These are phyloP conservation scores for Eutrigla gurnardus DNA, from an alignment of 2,797 vertebrate genomes.

Conservation along the genomic window DNA sequence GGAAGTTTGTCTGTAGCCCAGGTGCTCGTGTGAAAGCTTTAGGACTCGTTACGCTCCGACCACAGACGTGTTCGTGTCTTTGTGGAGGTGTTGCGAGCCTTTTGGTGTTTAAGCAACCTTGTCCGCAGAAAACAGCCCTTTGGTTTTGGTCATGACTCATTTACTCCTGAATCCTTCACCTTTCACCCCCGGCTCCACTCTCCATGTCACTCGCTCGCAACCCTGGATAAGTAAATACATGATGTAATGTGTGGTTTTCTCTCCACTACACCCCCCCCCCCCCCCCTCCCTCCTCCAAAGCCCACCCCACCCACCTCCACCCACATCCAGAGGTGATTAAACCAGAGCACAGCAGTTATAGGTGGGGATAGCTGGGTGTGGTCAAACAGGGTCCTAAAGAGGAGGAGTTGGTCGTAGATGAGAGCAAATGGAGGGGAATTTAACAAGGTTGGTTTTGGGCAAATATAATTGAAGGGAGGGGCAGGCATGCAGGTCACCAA, in stretches of 20 bases:
- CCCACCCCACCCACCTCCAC: conserved; percentile 42
- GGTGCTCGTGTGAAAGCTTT: conserved; percentile 46
- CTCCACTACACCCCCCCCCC: conserved; percentile 10
- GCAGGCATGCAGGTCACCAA: conserved; percentile 40
- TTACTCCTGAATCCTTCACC: conserved; percentile 83
- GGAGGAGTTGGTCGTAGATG: conserved; percentile 32
- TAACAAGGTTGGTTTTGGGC: conserved; percentile 45
- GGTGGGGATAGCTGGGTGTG: conserved; percentile 62
- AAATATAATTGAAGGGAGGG: conserved; percentile 44
- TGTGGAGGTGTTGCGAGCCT: conserved; percentile 48
- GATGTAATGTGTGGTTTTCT: conserved; percentile 80
- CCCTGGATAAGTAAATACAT: conserved; percentile 81
- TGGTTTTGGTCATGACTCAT: conserved; percentile 83
- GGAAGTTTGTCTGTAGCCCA: conserved; percentile 65
- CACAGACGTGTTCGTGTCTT: conserved; percentile 37
- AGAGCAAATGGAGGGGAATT: conserved; percentile 26
- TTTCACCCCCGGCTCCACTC: conserved; percentile 77
- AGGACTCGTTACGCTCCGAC: conserved; percentile 29
- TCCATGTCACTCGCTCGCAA: conserved; percentile 69
- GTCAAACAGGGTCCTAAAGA: conserved; percentile 36
- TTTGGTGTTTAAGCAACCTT: conserved; percentile 72
- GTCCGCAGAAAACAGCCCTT: conserved; percentile 66
- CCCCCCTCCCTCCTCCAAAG: conserved; percentile 13
- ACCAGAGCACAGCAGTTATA: conserved; percentile 51
- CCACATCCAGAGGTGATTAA: conserved; percentile 70